Base-by-base conservation (phyloP, 2,888 invertebrate species). In the Diabrotica balteata region DNA sequence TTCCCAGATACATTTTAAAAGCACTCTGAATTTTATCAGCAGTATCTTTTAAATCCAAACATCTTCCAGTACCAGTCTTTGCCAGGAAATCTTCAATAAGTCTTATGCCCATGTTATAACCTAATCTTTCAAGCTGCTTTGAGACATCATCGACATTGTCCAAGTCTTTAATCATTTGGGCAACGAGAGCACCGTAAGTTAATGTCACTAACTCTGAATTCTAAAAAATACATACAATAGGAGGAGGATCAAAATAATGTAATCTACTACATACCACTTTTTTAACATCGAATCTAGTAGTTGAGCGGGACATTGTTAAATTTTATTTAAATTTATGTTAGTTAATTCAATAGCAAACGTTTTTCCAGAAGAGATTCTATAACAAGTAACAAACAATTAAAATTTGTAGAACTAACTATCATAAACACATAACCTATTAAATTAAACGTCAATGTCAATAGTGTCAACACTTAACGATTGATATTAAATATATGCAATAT, bases 61-160 rank as follows among this genome's bases (percentile, higher is more conserved):
- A 99, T 53, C 97, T 88, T 0, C 93, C 93, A 4, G 94, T 92
- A 62, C 92, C 91, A 22, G 94, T 97, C 76, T 97, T 90, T 0
- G 98, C 97, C 8, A 99, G 86, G 79, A 97, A 99, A 82, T 99
- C 99, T 86, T 99, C 99, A 70, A 99, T 97, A 50, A 99, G 85
- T 54, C 99, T 88, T 62, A 98, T 93, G 9, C 99, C 99, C 90
- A 99, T 99, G 81, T 98, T 99, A 83, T 98, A 99, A 6, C 99
- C 99, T 85, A 96, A 92, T 80, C 95, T 86, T 80, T 97, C 97
- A 68, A 98, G 85, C 80, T 99, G 98, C 80, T 97, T 96, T 83
- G 98, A 99, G 0, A 99, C 98, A 86, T 98, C 98, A 50, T 98
- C 98, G 7, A 95, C 91, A 84, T 95, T 96, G 82, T 99, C 98